A percentile compares a stretch with the other conserved stretches of the same genome.
phyloP scores from a whole-genome alignment of 2,888 invertebrate genomes.

The Zaprionus lineosus region DNA sequence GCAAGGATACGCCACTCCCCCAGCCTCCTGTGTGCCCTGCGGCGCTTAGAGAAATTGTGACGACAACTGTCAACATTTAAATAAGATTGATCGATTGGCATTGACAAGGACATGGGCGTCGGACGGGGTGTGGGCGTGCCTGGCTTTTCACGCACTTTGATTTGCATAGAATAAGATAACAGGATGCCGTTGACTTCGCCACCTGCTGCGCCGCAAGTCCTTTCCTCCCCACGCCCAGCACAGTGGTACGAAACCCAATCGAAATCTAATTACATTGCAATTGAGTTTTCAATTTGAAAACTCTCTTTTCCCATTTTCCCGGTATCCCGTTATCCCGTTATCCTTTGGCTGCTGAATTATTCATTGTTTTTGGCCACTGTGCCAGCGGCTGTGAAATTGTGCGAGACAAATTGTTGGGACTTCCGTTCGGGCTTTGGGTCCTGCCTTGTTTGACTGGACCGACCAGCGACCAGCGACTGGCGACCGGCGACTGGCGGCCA shows the following conservation, averaged over 20 bases:
- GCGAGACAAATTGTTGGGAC: slow-evolving; percentile 61
- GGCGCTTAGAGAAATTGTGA: slow-evolving; percentile 53
- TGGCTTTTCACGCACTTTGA: slow-evolving; percentile 53
- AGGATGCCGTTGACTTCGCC: slow-evolving; percentile 13
- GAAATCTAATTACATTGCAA: too few species aligned
- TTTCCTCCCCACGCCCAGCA: slow-evolving; percentile 7
- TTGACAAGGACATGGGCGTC: slow-evolving; percentile 35
- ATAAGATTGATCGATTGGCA: slow-evolving; percentile 77
- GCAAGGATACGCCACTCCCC: slow-evolving; percentile 21
- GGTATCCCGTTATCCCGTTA: too few species aligned
- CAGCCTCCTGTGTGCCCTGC: not conserved
- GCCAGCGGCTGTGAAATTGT: slow-evolving; percentile 26
- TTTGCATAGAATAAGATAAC: slow-evolving; percentile 62
- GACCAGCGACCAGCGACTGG: slow-evolving; percentile 45
- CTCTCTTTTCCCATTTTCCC: too few species aligned
- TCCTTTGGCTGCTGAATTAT: not conserved
- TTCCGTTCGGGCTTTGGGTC: slow-evolving; percentile 64
- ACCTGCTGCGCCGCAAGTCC: slow-evolving; percentile 33
- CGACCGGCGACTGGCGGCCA: slow-evolving; percentile 40
- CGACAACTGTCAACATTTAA: slow-evolving; percentile 79
- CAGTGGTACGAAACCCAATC: slow-evolving; percentile 33
- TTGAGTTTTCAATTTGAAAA: too few species aligned
- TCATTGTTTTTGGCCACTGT: slow-evolving; percentile 27
- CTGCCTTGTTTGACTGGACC: slow-evolving; percentile 56
- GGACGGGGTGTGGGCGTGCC: slow-evolving; percentile 21